These are phyloP conservation scores for Poeciliopsis infans DNA, from an alignment of 2,797 vertebrate genomes.

Conservation along the genomic window DNA sequence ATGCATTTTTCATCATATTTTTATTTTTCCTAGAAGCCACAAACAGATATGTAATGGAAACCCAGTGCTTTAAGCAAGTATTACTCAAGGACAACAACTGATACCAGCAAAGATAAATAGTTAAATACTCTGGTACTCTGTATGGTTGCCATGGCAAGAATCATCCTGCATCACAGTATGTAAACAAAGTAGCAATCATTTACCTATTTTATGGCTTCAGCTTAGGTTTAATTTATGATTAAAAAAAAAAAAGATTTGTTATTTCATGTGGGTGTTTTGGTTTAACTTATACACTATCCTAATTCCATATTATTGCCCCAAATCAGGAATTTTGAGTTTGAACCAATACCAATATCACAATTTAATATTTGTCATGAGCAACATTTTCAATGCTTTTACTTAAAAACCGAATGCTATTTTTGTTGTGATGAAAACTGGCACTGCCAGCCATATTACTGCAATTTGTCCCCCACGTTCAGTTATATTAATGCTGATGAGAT, in stretches of 20 bases:
- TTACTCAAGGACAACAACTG: background rate
- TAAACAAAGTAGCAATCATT: constrained; percentile 1
- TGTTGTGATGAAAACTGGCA: background rate
- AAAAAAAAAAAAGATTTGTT: background rate
- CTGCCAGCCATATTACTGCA: background rate
- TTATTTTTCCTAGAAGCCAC: background rate
- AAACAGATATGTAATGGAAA: background rate
- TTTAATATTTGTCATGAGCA: background rate
- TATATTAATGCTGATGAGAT: background rate
- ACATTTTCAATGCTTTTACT: background rate
- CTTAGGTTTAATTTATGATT: background rate
- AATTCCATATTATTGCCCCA: background rate
- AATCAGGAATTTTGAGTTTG: background rate
- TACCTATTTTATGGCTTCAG: constrained; percentile 1
- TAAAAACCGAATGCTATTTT: background rate
- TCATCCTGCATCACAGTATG: constrained; percentile 5
- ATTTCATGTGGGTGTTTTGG: background rate
- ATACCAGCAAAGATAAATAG: constrained; percentile 2
- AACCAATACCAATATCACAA: background rate
- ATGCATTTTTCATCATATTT: background rate
- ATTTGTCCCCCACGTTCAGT: background rate
- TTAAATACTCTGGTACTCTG: constrained; percentile 26
- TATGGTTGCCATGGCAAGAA: background rate
- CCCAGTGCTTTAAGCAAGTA: background rate
- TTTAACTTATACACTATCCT: background rate